phyloP scores from a whole-genome alignment of 1,140 invertebrate genomes.

The Bombyx mori region DNA sequence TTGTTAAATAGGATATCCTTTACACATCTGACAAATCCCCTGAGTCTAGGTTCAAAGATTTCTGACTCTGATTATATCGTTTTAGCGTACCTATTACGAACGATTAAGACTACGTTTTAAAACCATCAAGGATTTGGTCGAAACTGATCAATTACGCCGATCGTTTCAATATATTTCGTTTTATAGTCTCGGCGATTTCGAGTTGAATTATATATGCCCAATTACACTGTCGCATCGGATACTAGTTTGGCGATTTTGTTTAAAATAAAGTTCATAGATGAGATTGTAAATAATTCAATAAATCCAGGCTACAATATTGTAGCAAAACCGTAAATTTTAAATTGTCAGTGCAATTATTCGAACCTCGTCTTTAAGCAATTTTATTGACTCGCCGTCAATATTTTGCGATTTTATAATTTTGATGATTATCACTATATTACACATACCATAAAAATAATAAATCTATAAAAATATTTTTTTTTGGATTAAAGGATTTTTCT shows the following conservation, averaged over 20 bases:
- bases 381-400: slow-evolving; percentile 1
- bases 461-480: too few relatives aligned
- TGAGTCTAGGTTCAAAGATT: too few relatives aligned
- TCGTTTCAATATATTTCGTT: slow-evolving; percentile 6
- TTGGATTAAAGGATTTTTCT: too few relatives aligned
- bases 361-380: slow-evolving; percentile 12
- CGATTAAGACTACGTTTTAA: too few relatives aligned
- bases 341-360: slow-evolving; percentile 1
- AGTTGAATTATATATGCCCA: slow-evolving; percentile 1
- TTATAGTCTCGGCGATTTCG: slow-evolving; percentile 6
- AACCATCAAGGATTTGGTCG: too few relatives aligned
- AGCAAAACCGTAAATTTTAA: not conserved
- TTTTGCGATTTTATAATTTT: too few relatives aligned
- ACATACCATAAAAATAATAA: too few relatives aligned
- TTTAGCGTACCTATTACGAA: too few relatives aligned
- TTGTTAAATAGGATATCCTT: too few relatives aligned
- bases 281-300: slow-evolving; percentile 2
- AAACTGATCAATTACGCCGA: slow-evolving; percentile 1
- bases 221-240: slow-evolving; percentile 5
- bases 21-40: too few relatives aligned
- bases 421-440: too few relatives aligned
- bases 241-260: slow-evolving; percentile 5
- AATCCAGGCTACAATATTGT: not conserved
- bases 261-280: slow-evolving; percentile 1
- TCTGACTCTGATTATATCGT: too few relatives aligned